Base-by-base conservation (phyloP, 92 coral and sea anemone genomes). In the Virgularia gustaviana region DNA sequence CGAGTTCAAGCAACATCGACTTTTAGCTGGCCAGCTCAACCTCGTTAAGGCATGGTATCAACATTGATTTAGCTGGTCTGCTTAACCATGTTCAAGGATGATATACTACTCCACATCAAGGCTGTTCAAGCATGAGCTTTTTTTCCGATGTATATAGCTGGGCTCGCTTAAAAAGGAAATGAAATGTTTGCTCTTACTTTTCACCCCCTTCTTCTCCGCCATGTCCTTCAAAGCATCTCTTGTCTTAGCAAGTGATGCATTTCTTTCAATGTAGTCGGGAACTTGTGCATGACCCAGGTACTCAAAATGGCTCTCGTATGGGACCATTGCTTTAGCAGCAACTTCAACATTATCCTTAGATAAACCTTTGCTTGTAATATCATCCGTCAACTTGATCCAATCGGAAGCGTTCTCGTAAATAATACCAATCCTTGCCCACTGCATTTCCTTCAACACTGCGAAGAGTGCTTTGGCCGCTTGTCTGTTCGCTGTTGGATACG, bases 401-500 rank as follows among this genome's bases (percentile, higher is more conserved):
- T 22, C 5, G 4, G 30, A 3, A 33, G 5, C 75, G 22, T 68
- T 55, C 12, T 68, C 61, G 29, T 49, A 51, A 0, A 68, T 8
- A 9, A 68, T 38, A 2, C 61, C 75, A 13, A 68, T 68, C 22
- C 61, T 49, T 10, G 9, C 34, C 75, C 75, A 68, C 6, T 49
- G 4, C 15, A 15, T 59, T n/a, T 51, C 11, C 9, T 27, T 31
- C 19, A 68, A 22, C 5, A 68, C 30, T 0, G 75, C 41, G 18
- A 49, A 49, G 27, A 68, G 54, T 2, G 75, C 47, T 10, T 59
- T n/a, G 2, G 60, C 45, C 1, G 75, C 75, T 9, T 68, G 75
- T 6, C 59, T 11, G 47, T 68, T 49, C n/a, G 75, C 35, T 15
- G 47, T 68, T 49, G 47, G 75, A 49, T 44, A 68, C 9, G 75